These are phyloP conservation scores for Drosophila neonasuta DNA, from an alignment of 2,888 invertebrate species.

Conservation along the genomic window DNA sequence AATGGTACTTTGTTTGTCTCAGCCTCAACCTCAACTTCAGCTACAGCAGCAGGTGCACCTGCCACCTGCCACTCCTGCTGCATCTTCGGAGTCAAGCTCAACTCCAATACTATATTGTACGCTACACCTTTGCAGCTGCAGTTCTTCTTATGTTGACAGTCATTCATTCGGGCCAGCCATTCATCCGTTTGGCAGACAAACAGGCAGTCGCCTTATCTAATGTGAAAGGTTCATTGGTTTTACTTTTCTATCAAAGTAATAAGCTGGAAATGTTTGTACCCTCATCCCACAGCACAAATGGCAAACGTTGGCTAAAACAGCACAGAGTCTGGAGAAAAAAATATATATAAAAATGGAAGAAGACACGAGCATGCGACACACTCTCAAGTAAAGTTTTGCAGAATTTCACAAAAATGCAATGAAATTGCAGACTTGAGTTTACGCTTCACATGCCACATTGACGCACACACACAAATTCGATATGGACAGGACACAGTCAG, in stretches of 20 bases:
- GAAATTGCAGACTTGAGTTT: conserved; percentile 71
- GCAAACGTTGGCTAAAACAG: conserved; percentile 54
- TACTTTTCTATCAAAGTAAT: conserved; percentile 77
- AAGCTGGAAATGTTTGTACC: conserved; percentile 73
- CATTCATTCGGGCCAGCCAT: conserved; percentile 52
- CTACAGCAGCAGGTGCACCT: conserved; percentile 5
- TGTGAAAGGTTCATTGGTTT: conserved; percentile 79
- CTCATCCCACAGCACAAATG: conserved; percentile 26
- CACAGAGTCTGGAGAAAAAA: conserved; percentile 10
- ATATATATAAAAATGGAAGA: conserved; percentile 1
- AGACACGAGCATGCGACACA: conserved; percentile 32
- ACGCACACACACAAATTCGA: conserved; percentile 17
- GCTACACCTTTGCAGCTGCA: conserved; percentile 1
- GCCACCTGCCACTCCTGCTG: not conserved
- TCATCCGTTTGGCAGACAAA: conserved; percentile 63
- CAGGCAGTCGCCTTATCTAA: conserved; percentile 72
- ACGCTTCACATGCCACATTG: conserved; percentile 61
- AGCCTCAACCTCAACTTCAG: conserved; percentile 21
- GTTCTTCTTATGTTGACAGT: conserved; percentile 37
- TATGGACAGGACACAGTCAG: conserved; percentile 31
- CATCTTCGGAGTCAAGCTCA: not conserved
- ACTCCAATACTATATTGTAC: not conserved
- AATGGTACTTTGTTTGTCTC: conserved; percentile 57
- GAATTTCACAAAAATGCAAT: conserved; percentile 61
- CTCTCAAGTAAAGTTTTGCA: conserved; percentile 60